These are phyloP conservation scores for Meteorus sp. DNA, from an alignment of 1,140 invertebrate species.

Conservation along the genomic window DNA sequence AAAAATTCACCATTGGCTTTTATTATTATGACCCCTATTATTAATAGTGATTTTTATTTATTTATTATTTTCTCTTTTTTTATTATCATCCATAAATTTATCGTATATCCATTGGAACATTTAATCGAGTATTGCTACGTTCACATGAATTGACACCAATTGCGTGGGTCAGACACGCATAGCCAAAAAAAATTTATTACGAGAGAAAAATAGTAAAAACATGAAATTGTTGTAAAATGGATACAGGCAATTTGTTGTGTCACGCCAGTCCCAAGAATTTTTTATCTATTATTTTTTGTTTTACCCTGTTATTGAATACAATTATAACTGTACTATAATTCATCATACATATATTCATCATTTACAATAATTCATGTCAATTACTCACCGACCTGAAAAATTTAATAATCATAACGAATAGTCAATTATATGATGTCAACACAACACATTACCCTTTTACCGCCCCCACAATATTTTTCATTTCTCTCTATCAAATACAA, in stretches of 20 bases:
- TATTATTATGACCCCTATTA: conserved; percentile 14
- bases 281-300: too few relatives aligned
- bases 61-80: conserved; percentile 30
- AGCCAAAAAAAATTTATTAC: conserved; percentile 2
- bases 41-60: conserved; percentile 27
- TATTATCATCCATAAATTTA: conserved; percentile 9
- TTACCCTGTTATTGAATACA: conserved; percentile 58
- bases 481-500: too few relatives aligned
- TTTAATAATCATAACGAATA: conserved; percentile 38
- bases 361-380: conserved; percentile 39
- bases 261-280: conserved; percentile 39
- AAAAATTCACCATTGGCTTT: conserved; percentile 4
- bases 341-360: conserved; percentile 38
- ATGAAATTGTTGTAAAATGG: too few relatives aligned
- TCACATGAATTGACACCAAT: conserved; percentile 24
- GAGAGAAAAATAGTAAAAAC: conserved; percentile 41
- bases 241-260: conserved; percentile 44
- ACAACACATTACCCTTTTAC: conserved; percentile 23
- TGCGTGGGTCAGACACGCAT: conserved; percentile 26
- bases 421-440: conserved; percentile 28
- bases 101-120: conserved; percentile 13
- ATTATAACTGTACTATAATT: conserved; percentile 47
- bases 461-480: background rate
- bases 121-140: conserved; percentile 18
- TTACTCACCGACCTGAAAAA: conserved; percentile 32